phyloP scores from a whole-genome alignment of 2,888 invertebrate species.

The Tortricodes alternella region DNA sequence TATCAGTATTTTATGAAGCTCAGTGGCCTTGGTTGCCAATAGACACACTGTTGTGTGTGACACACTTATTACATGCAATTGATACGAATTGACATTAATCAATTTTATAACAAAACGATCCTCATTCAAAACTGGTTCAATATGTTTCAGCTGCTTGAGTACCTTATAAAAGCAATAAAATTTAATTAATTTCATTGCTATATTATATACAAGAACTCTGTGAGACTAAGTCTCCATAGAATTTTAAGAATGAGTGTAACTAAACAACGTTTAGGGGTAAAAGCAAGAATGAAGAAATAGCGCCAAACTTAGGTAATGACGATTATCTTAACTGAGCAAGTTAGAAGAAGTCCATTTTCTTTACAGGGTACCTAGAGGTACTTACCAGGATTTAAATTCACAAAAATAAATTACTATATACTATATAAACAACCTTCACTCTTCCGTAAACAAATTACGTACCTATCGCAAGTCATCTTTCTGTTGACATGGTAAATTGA shows the following conservation, averaged over 20 bases:
- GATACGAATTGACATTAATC: constrained; percentile 60
- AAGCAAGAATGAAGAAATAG: neutral
- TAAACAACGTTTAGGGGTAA: neutral
- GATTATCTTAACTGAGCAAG: constrained; percentile 1
- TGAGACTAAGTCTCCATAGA: neutral
- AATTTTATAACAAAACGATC: constrained; percentile 45
- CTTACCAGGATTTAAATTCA: neutral
- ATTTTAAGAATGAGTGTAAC: neutral
- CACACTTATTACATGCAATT: constrained; percentile 56
- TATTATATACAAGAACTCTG: neutral
- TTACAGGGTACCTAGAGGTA: neutral
- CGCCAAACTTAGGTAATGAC: neutral
- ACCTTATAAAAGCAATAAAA: neutral
- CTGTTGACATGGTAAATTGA: constrained; percentile 21
- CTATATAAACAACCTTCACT: constrained; percentile 20
- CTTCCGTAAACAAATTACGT: neutral
- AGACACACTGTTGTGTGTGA: constrained; percentile 40
- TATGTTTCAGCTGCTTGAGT: neutral
- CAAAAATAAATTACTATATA: neutral
- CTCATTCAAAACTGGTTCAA: constrained; percentile 33
- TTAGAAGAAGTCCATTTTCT: neutral
- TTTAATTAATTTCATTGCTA: neutral
- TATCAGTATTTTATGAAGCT: constrained; percentile 2
- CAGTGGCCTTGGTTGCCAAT: constrained; percentile 22
- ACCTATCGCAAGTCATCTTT: constrained; percentile 20